Evolutionary conservation across 2,888 invertebrate species (phyloP).

Genomic region (Poecilobothrus nobilitatus): DNA sequence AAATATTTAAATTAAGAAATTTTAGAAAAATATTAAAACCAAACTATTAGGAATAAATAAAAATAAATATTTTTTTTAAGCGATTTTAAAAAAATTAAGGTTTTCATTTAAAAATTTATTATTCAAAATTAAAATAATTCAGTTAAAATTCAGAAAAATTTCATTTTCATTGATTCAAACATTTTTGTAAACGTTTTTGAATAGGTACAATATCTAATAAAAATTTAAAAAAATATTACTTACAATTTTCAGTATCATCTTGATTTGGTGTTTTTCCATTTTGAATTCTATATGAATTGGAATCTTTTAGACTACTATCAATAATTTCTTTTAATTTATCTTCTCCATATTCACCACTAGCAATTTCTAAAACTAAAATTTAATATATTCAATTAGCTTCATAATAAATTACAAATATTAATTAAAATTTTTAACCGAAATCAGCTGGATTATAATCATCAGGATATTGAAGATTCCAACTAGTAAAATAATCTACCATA

Average conservation of each 20-base stretch:
- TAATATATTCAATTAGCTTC: background rate
- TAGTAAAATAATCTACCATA: slow-evolving; percentile 62
- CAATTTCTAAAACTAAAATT: slow-evolving; percentile 49
- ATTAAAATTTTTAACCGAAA: slow-evolving; percentile 64
- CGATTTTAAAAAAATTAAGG: no score
- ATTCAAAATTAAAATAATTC: no score
- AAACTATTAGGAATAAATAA: no score
- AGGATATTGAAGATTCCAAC: slow-evolving; percentile 65
- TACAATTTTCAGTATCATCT: background rate
- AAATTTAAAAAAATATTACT: background rate
- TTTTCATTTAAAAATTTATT: no score
- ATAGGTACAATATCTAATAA: no score
- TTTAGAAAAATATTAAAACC: no score
- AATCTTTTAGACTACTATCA: slow-evolving; percentile 15
- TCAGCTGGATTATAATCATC: slow-evolving; percentile 86
- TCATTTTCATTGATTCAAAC: no score
- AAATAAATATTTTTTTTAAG: no score
- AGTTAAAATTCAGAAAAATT: no score
- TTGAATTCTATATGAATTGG: background rate
- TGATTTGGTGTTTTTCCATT: slow-evolving; percentile 5
- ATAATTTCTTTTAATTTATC: slow-evolving; percentile 34
- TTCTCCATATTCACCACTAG: slow-evolving; percentile 49
- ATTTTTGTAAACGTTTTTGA: no score
- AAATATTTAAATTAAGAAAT: no score
- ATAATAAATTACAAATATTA: no score